phyloP scores from a whole-genome alignment of 1,140 invertebrate species.

The Bathynomus jamesi region DNA sequence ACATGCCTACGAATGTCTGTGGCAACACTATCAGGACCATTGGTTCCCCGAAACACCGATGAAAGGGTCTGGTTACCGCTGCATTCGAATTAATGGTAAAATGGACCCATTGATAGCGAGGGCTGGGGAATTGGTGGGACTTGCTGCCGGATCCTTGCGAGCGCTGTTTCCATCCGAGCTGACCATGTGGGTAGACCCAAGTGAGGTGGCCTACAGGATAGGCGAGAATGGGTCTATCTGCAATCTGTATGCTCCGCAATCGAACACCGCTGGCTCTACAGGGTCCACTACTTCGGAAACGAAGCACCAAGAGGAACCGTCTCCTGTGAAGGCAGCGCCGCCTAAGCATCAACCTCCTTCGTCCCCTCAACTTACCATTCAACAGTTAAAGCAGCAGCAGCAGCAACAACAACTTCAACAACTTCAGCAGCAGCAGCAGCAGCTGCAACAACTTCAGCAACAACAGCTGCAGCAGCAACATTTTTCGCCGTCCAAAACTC shows the following conservation, averaged over 20 bases:
- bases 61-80: conserved; percentile 58
- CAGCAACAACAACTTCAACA: no score
- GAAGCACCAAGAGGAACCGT: neutral
- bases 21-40: conserved; percentile 53
- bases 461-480: neutral
- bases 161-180: conserved; percentile 56
- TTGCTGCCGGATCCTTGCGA: conserved; percentile 47
- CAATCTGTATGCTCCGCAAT: conserved; percentile 47
- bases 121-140: conserved; percentile 52
- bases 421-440: no score
- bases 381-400: neutral
- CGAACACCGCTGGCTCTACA: neutral
- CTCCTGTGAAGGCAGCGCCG: neutral
- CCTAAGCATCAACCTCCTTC: neutral
- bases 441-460: neutral
- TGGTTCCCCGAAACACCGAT: conserved; percentile 60
- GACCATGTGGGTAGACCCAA: conserved; percentile 62
- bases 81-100: conserved; percentile 58
- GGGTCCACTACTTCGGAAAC: neutral
- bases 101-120: conserved; percentile 58
- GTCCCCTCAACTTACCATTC: neutral
- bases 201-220: conserved; percentile 58
- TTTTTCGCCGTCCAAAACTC: neutral
- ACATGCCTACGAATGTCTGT: conserved; percentile 50
- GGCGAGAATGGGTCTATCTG: conserved; percentile 64